A percentile compares a stretch with the other conserved stretches of the same genome.
These are phyloP conservation scores for Pristionchus pacificus DNA, from an alignment of 1,140 invertebrate genomes.

Conservation along the genomic window DNA sequence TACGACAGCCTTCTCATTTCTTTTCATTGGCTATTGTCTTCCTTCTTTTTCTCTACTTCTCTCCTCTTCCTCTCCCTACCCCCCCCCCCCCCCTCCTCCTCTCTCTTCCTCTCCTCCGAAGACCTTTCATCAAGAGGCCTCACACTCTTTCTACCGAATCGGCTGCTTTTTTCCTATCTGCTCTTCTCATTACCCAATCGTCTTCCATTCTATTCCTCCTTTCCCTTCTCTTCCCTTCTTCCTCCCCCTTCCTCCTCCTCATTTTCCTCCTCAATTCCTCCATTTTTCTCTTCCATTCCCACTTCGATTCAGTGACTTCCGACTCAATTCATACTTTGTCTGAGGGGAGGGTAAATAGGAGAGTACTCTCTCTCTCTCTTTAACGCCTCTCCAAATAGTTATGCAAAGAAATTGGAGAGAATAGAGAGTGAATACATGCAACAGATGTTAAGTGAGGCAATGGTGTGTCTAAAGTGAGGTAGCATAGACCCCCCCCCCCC, in stretches of 20 bases:
- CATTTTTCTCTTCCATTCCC: background rate
- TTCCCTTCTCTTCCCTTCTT: constrained; percentile 1
- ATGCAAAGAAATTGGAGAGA: no score
- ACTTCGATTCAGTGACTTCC: constrained; percentile 22
- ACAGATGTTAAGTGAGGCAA: no score
- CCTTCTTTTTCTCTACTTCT: background rate
- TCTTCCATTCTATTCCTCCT: no score
- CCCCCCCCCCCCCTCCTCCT: background rate
- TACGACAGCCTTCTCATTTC: no score
- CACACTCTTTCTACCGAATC: background rate
- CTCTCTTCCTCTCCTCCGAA: constrained; percentile 1
- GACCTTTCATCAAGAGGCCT: constrained; percentile 16
- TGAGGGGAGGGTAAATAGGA: background rate
- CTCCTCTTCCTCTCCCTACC: background rate
- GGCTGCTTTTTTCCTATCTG: no score
- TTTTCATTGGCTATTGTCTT: no score
- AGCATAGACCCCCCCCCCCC: no score
- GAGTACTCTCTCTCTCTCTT: background rate
- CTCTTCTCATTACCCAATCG: no score
- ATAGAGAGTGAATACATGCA: no score
- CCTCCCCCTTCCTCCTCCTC: constrained; percentile 3
- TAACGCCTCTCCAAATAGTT: constrained; percentile 1
- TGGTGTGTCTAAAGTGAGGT: no score
- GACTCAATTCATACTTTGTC: constrained; percentile 12
- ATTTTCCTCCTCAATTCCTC: constrained; percentile 5